Evolutionary conservation across 2,888 invertebrate species (phyloP).

Genomic region (Steromphala cineraria): DNA sequence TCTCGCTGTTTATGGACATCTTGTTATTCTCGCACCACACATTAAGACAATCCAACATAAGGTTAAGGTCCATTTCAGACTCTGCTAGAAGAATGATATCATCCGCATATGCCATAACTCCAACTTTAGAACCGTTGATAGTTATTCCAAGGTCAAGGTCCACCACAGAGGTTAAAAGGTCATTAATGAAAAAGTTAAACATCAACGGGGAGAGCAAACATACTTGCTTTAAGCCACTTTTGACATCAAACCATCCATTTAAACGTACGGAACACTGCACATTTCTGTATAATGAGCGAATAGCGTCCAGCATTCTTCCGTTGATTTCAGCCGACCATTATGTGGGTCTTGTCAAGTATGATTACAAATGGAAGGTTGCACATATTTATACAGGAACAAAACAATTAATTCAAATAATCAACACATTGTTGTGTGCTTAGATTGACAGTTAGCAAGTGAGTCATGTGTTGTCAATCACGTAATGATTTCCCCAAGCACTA

Average conservation of each 20-base stretch:
- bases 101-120: background rate
- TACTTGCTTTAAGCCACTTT: background rate
- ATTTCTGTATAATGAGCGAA: too few species aligned
- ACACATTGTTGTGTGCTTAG: too few species aligned
- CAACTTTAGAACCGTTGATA: background rate
- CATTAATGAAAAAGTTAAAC: background rate
- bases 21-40: background rate
- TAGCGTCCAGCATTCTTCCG: background rate
- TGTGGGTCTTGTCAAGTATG: too few species aligned
- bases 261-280: background rate
- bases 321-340: background rate
- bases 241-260: constrained; percentile 4
- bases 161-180: background rate
- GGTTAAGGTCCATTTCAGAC: background rate
- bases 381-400: too few species aligned
- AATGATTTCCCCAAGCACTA: too few species aligned
- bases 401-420: too few species aligned
- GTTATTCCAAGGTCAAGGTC: background rate
- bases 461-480: too few species aligned
- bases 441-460: too few species aligned
- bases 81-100: background rate
- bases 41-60: background rate
- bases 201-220: constrained; percentile 3
- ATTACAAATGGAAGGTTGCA: too few species aligned
- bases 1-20: background rate